Conservation (phyloP, 2,113 vertebrate genomes). For the Galbula dea region DNA sequence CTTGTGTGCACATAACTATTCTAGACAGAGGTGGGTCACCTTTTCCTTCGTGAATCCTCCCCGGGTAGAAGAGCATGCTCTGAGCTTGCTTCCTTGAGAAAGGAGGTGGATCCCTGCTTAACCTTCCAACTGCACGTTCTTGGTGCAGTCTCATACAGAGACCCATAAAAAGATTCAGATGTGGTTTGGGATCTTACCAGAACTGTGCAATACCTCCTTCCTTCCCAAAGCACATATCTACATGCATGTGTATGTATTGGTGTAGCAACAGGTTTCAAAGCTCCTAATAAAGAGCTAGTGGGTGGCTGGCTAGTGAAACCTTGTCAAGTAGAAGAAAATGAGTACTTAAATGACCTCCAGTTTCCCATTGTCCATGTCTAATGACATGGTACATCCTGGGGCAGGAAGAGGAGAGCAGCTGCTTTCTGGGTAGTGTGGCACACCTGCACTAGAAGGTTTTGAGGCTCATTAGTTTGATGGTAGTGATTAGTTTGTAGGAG, state of each 20-base stretch:
- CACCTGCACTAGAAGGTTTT: not conserved
- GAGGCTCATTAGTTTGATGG: not conserved
- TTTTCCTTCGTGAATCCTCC: not conserved
- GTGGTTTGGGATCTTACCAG: not conserved
- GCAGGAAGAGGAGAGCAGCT: not conserved
- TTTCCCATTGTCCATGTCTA: slow-evolving; percentile 2
- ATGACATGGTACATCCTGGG: not conserved
- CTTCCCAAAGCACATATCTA: not conserved
- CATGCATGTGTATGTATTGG: fast-evolving
- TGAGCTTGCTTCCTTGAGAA: not conserved
- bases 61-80: not conserved
- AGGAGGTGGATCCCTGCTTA: not conserved
- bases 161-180: not conserved
- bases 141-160: not conserved
- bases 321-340: not conserved
- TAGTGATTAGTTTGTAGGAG: not conserved
- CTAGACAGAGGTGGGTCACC: not conserved
- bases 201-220: not conserved
- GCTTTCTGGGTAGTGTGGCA: not conserved
- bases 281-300: not conserved
- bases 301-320: not conserved
- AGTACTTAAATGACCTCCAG: not conserved
- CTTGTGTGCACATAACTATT: not conserved
- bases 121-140: not conserved
- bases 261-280: not conserved